Evolutionary conservation across 1,140 invertebrate species (phyloP).

Genomic region (Drosophila kepulauana): DNA sequence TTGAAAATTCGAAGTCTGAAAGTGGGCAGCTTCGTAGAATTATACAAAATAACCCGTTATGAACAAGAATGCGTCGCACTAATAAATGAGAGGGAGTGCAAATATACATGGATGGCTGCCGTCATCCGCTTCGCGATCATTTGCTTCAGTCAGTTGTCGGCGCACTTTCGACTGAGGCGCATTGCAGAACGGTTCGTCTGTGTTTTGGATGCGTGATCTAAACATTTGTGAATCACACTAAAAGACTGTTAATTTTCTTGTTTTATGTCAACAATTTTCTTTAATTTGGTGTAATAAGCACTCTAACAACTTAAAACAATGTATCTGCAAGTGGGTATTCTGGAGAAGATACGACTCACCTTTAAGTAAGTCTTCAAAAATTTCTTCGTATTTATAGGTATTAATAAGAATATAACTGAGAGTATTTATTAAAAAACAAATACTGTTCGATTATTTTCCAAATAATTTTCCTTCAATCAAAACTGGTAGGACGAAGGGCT

Average conservation of each 20-base stretch:
- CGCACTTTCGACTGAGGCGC: constrained; percentile 40
- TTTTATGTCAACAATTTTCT: constrained; percentile 12
- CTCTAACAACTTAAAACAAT: constrained; percentile 30
- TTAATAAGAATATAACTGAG: no score
- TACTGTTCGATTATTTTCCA: no score
- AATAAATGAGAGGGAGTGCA: neutral
- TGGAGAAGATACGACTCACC: constrained; percentile 72
- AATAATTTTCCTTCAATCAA: no score
- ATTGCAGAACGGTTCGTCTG: constrained; percentile 26
- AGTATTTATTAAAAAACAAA: no score
- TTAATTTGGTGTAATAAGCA: constrained; percentile 29
- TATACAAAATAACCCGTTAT: constrained; percentile 22
- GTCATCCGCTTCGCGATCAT: constrained; percentile 39
- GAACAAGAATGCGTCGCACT: neutral
- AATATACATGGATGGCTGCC: neutral
- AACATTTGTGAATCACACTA: neutral
- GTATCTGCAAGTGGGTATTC: constrained; percentile 50
- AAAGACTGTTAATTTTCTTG: constrained; percentile 30
- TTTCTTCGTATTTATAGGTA: neutral
- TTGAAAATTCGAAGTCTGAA: no score
- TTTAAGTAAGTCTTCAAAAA: constrained; percentile 70
- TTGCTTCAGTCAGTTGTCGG: constrained; percentile 52
- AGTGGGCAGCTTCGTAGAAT: no score
- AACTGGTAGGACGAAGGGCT: no score
- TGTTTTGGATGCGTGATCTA: constrained; percentile 22